Evolutionary conservation across 2,797 vertebrate genomes (phyloP), one percentile per base, ranked within the genome.

Genomic region (Coilia nasus): DNA sequence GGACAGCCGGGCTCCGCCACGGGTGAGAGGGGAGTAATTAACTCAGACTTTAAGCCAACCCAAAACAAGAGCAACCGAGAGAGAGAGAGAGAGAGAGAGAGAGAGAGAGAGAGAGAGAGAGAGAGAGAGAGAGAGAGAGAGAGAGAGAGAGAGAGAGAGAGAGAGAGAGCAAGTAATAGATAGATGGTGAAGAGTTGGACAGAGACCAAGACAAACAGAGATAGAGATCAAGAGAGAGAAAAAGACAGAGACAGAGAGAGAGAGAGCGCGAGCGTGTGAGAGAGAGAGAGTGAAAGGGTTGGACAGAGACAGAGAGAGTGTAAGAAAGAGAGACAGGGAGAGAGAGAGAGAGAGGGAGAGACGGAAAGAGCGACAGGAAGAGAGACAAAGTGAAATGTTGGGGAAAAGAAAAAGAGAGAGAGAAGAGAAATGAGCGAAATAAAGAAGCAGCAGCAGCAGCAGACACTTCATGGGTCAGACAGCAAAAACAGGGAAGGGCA

Each of bases 41-140:
- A 96, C 96, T 98, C 98, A 98, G 95, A 98, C 98, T 99, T 71
- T 96, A 96, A 98, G 96, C 95, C 96, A 96, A 93, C 95, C 71
- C 96, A 93, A 95, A 95, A 96, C 95, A 96, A 96, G 94, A 97
- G 94, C 94, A 92, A 62, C 88, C 82, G 83, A 85, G 85, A 94
- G 94, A 91, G 25, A 15, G n/a, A 44, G 64, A 82, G 81, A 93
- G 89, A 90, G 83, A 88, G 89, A 89, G 85, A 86, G 91, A 90
- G 86, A 90, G 89, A 88, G 85, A 90, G 56, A 90, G 85, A 90
- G 78, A 84, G 81, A 88, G 81, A 92, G 90, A 90, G 88, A n/a
- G 64, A 81, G 44, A 71, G 14, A 82, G n/a, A 83, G 88, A 86
- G 59, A 59, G 5, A 88, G 25, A 83, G 14, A 83, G 46, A 81